Percentiles rank a stretch among this genome's conserved stretches.
Conservation (phyloP, 1,140 invertebrate species). For the Leptopilina boulardi region DNA sequence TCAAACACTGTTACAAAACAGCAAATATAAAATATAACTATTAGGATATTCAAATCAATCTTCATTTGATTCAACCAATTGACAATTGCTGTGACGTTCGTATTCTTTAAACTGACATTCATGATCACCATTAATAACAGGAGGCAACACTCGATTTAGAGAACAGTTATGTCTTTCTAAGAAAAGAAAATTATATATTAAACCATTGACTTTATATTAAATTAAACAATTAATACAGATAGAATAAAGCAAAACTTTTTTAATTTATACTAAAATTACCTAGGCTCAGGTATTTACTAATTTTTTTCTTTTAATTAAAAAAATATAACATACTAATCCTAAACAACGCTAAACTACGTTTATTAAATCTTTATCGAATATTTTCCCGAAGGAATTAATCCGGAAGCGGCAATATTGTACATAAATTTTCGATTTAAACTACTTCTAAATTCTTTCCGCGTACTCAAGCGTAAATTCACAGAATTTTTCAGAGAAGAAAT, state of each 20-base stretch:
- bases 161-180: neutral
- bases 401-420: neutral
- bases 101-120: neutral
- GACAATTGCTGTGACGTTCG: neutral
- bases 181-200: neutral
- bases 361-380: neutral
- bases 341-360: too few relatives aligned
- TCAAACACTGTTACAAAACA: neutral
- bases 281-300: too few relatives aligned
- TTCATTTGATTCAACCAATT: slow-evolving; percentile 6
- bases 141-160: neutral
- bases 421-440: neutral
- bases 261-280: too few relatives aligned
- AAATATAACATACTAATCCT: too few relatives aligned
- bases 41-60: slow-evolving; percentile 14
- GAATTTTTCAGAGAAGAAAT: neutral
- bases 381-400: neutral
- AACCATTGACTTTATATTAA: too few relatives aligned
- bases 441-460: neutral
- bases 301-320: too few relatives aligned
- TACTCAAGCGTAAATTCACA: neutral
- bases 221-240: too few relatives aligned
- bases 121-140: neutral
- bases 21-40: neutral
- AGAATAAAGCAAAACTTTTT: too few relatives aligned